Evolutionary conservation across 2,797 vertebrate genomes (phyloP).

Genomic region (Nothura maculosa): DNA sequence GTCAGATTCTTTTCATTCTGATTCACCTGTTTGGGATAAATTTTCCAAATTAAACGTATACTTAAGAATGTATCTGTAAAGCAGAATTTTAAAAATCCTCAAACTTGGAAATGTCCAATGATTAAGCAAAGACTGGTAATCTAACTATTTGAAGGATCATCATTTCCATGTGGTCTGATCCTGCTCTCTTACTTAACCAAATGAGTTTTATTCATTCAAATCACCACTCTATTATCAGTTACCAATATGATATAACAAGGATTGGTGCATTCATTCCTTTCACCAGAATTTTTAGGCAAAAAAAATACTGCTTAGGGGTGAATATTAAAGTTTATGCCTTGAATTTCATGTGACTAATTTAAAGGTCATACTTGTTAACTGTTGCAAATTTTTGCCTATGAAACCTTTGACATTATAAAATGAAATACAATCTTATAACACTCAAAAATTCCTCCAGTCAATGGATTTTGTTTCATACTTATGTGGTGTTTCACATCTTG

Average conservation of each 20-base stretch:
- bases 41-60: neutral
- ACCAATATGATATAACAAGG: neutral
- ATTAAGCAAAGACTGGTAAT: neutral
- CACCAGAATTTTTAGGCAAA: constrained; percentile 12
- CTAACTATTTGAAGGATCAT: neutral
- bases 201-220: neutral
- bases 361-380: constrained; percentile 80
- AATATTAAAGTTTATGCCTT: constrained; percentile 77
- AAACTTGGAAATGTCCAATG: rapidly evolving
- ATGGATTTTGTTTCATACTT: constrained; percentile 78
- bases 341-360: constrained; percentile 82
- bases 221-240: neutral
- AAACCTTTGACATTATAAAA: constrained; percentile 80
- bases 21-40: neutral
- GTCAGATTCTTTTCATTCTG: neutral
- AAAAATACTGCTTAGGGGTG: constrained; percentile 43
- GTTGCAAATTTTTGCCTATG: constrained; percentile 80
- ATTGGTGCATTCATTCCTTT: neutral
- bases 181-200: neutral
- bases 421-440: constrained; percentile 81
- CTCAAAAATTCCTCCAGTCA: constrained; percentile 75
- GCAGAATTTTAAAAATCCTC: neutral
- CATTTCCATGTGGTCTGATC: neutral
- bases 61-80: neutral
- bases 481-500: constrained; percentile 73